phyloP scores from a whole-genome alignment of 2,888 invertebrate species.

The Pediacus dermestoides region DNA sequence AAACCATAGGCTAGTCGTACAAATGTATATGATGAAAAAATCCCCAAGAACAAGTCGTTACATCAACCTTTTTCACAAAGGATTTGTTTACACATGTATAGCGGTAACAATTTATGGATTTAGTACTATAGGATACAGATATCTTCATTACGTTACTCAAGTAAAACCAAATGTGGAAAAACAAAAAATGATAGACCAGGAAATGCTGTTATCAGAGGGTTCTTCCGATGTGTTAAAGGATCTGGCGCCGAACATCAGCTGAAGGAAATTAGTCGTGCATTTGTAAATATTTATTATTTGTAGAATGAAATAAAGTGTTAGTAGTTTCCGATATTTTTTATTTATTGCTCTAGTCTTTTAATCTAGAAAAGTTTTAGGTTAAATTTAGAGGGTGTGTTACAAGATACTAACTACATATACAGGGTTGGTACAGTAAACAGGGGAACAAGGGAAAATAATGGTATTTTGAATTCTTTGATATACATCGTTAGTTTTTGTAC shows the following conservation, averaged over 20 bases:
- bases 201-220: conserved; percentile 52
- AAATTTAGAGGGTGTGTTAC: too few relatives aligned
- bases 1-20: too few relatives aligned
- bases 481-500: too few relatives aligned
- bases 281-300: not conserved
- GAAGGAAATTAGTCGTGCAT: not conserved
- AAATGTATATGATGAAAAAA: conserved; percentile 44
- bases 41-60: conserved; percentile 38
- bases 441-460: too few relatives aligned
- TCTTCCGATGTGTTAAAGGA: conserved; percentile 44
- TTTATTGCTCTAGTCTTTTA: too few relatives aligned
- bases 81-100: conserved; percentile 54
- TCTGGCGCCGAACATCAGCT: conserved; percentile 34
- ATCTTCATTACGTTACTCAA: conserved; percentile 53
- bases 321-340: too few relatives aligned
- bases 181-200: conserved; percentile 46
- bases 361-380: too few relatives aligned
- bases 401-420: too few relatives aligned
- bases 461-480: too few relatives aligned
- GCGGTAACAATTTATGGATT: conserved; percentile 55
- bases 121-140: conserved; percentile 49
- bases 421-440: too few relatives aligned
- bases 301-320: too few relatives aligned
- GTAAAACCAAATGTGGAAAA: conserved; percentile 48
- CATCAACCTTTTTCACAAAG: conserved; percentile 52